Evolutionary conservation across 2,113 vertebrate genomes (phyloP).

Genomic region (Eonycteris spelaea): DNA sequence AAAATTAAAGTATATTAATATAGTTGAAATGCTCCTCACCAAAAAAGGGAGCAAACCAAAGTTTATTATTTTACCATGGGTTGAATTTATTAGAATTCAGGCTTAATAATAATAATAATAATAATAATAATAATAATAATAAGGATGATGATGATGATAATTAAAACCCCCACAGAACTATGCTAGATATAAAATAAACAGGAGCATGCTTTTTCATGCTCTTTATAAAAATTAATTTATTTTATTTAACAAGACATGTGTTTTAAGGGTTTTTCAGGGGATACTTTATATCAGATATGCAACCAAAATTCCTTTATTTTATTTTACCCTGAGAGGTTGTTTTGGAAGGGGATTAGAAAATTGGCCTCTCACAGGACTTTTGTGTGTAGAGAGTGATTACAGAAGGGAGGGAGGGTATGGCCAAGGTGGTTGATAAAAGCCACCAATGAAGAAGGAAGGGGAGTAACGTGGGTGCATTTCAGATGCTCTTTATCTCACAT

Average conservation of each 20-base stretch:
- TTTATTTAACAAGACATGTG: background rate
- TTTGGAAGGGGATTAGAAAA: background rate
- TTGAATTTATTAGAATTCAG: conserved; percentile 17
- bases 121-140: background rate
- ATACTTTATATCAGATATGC: background rate
- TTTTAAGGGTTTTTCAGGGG: background rate
- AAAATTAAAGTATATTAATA: background rate
- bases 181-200: background rate
- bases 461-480: background rate
- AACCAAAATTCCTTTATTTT: background rate
- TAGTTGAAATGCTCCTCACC: background rate
- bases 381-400: background rate
- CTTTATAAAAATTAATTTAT: background rate
- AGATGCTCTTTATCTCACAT: background rate
- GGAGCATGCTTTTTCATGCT: background rate
- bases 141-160: background rate
- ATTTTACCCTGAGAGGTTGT: background rate
- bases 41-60: background rate
- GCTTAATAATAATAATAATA: no score
- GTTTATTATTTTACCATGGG: background rate
- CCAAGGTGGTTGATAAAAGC: background rate
- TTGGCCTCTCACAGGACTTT: background rate
- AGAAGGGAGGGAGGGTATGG: background rate
- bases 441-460: background rate
- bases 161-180: background rate